Conservation (phyloP, 2,888 invertebrate species). For the Netelia inedita region DNA sequence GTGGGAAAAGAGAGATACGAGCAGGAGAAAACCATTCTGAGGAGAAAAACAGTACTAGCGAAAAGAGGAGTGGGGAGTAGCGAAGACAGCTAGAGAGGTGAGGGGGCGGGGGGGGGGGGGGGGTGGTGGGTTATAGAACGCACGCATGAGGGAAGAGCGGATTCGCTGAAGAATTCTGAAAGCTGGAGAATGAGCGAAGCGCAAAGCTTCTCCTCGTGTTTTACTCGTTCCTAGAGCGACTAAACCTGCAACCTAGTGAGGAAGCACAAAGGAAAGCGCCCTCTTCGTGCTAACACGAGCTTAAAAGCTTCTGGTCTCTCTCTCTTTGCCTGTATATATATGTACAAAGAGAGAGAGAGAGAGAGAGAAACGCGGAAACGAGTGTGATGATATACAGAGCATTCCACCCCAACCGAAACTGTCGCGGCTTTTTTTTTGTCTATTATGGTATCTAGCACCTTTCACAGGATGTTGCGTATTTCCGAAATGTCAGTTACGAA, state of each 20-base stretch:
- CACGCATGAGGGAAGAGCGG: slow-evolving; percentile 13
- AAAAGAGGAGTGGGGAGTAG: slow-evolving; percentile 29
- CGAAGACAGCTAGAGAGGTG: slow-evolving; percentile 22
- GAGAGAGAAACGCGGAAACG: slow-evolving; percentile 5
- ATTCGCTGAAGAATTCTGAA: slow-evolving; percentile 55
- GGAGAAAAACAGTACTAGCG: slow-evolving; percentile 34
- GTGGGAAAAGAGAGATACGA: slow-evolving; percentile 48
- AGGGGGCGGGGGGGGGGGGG: slow-evolving; percentile 18
- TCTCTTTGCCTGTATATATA: slow-evolving; percentile 19
- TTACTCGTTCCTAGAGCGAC: slow-evolving; percentile 52
- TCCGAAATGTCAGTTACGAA: too few species aligned
- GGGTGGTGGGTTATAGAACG: slow-evolving; percentile 19
- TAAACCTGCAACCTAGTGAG: slow-evolving; percentile 70
- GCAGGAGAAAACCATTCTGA: slow-evolving; percentile 36
- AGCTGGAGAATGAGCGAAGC: slow-evolving; percentile 57
- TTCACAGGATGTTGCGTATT: too few species aligned
- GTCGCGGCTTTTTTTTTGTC: neutral
- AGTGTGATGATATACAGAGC: neutral
- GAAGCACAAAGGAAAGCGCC: slow-evolving; percentile 71
- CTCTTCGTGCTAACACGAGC: slow-evolving; percentile 70
- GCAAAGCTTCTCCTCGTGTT: slow-evolving; percentile 60
- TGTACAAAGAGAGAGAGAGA: neutral
- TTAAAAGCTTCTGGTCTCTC: slow-evolving; percentile 65
- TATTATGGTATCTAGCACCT: too few species aligned
- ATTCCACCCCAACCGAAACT: slow-evolving; percentile 41